These are phyloP conservation scores for Platygyra sinensis DNA, from an alignment of 64 coral and sea anemone genomes.

Conservation along the genomic window DNA sequence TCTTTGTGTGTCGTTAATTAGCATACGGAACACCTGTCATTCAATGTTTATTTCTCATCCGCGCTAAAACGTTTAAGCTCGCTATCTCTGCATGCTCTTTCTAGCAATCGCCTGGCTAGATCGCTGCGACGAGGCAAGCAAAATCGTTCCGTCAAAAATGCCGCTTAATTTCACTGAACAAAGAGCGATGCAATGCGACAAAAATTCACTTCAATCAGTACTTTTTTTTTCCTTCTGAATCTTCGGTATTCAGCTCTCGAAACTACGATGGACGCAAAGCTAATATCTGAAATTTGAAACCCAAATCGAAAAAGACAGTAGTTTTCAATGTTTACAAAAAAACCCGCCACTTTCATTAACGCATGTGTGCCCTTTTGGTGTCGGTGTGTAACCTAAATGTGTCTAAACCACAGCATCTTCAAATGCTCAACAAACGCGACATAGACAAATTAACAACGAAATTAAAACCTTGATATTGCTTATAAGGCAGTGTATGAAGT, in stretches of 20 bases:
- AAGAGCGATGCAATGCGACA: background rate
- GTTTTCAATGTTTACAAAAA: conserved; percentile 5
- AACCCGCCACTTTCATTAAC: background rate
- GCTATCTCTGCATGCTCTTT: conserved; percentile 29
- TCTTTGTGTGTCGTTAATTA: conserved; percentile 57
- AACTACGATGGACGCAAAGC: background rate
- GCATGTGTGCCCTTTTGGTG: conserved; percentile 25
- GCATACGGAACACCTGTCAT: conserved; percentile 84
- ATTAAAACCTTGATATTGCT: conserved; percentile 4
- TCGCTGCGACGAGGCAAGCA: conserved; percentile 25
- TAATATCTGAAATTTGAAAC: conserved; percentile 34
- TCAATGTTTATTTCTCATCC: conserved; percentile 84
- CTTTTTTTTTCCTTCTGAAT: background rate
- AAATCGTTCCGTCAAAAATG: background rate
- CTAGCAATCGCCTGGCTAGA: conserved; percentile 23
- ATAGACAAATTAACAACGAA: conserved; percentile 31
- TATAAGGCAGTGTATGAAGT: background rate
- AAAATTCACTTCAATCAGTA: background rate
- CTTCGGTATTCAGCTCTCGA: background rate
- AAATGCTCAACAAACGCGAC: conserved; percentile 7
- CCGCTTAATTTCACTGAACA: background rate
- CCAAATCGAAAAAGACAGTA: conserved; percentile 9
- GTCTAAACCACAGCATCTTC: background rate
- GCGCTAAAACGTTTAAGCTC: conserved; percentile 55
- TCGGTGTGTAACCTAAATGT: conserved; percentile 20